Base-by-base conservation (phyloP, 2,888 invertebrate genomes). In the Barypeithes pellucidus region DNA sequence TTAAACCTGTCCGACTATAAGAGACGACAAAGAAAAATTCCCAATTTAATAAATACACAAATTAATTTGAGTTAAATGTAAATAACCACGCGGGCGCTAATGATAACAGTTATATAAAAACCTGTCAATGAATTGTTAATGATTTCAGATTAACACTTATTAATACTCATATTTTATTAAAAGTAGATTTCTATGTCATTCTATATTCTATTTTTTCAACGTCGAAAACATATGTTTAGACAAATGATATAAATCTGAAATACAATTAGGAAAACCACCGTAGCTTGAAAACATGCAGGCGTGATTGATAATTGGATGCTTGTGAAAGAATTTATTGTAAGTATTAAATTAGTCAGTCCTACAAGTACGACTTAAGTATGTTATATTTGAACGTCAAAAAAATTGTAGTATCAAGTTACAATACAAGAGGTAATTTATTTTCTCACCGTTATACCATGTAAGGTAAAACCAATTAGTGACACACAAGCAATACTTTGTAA, bases 341-440 rank as follows among this genome's bases (percentile, higher is more conserved):
- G 14, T 54, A 14, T 16, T 7, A 54, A 54, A 54, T 54, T 54
- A 14, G 7, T 33, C 29, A 54, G 14, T 33, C 29, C 33, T 54
- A 16, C 33, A 54, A 54, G 50, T 7, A 16, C 33, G 16, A 16
- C 33, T 54, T 24, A 54, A 54, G 12, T 54, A 33, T 29, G 54
- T 54, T 54, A 33, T 54, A 24, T 33, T 54, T 54, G 4, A 33
- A n/a, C n/a, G 33, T 54, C 33, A 33, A 54, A 54, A 29, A 54
- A 54, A 33, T 47, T 54, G 54, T 54, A 54, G 54, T 54, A 54
- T 54, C 54, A 33, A 54, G 33, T 54, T 33, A 33, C 54, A 54
- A 33, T 9, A 54, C 16, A 54, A 54, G 16, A 54, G 16, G 29
- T 33, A 54, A 54, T 54, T 54, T 54, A 33, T 54, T 29, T 54